phyloP scores from a whole-genome alignment of 2,888 invertebrate genomes.

The Macaria notata region DNA sequence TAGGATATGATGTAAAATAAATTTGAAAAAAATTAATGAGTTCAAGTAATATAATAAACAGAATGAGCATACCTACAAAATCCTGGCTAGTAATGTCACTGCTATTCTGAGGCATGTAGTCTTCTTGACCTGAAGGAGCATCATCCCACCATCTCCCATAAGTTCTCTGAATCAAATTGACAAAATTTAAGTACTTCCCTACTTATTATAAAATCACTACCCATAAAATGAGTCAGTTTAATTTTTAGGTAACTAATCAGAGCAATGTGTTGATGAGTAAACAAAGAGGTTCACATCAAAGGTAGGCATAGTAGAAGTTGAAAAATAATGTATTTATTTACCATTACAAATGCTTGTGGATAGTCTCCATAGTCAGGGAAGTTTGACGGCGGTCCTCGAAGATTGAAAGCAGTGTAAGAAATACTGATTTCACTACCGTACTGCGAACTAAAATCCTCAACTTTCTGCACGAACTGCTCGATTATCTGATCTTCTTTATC shows the following conservation, averaged over 20 bases:
- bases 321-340: constrained; percentile 55
- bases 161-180: constrained; percentile 82
- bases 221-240: too few relatives aligned
- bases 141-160: constrained; percentile 93
- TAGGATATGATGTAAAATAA: too few relatives aligned
- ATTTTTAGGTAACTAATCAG: too few relatives aligned
- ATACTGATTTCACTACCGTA: constrained; percentile 94
- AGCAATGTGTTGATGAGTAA: too few relatives aligned
- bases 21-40: too few relatives aligned
- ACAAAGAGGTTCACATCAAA: too few relatives aligned
- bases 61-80: constrained; percentile 85
- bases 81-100: constrained; percentile 87
- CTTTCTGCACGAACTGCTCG: constrained; percentile 90
- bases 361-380: constrained; percentile 96
- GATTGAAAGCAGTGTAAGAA: constrained; percentile 93
- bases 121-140: constrained; percentile 86
- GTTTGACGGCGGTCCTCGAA: constrained; percentile 91
- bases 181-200: too few relatives aligned
- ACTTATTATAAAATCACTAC: too few relatives aligned
- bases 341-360: constrained; percentile 95
- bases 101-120: constrained; percentile 89
- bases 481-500: constrained; percentile 72
- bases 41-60: constrained; percentile 1
- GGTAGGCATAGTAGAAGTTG: too few relatives aligned
- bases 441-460: constrained; percentile 93